These are phyloP conservation scores for Intellagama lesueurii DNA, from an alignment of 2,797 vertebrate genomes.

Conservation along the genomic window DNA sequence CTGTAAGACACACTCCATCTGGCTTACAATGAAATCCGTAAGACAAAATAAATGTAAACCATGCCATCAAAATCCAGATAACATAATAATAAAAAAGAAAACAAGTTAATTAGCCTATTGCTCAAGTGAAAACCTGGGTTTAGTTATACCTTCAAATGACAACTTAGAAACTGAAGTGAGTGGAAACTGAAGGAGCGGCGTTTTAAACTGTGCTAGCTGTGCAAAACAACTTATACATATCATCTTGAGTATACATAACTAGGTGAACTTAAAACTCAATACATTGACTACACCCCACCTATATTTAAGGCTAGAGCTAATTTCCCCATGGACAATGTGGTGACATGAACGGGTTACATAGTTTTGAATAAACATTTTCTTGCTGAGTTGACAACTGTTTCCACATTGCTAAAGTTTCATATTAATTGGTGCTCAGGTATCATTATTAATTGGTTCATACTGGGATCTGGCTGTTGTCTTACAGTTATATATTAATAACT, in stretches of 20 bases:
- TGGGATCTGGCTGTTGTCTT: not conserved
- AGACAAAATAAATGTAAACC: not conserved
- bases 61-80: not conserved
- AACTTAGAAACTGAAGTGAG: not conserved
- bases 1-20: not conserved
- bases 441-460: not conserved
- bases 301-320: too few species aligned
- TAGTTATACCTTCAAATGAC: not conserved
- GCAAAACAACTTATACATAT: not conserved
- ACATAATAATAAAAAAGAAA: not conserved
- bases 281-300: too few species aligned
- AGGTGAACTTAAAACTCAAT: not conserved
- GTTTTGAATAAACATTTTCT: too few species aligned
- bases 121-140: not conserved
- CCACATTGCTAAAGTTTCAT: not conserved
- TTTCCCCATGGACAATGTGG: too few species aligned
- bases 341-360: too few species aligned
- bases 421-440: not conserved
- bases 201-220: not conserved
- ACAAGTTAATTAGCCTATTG: too few species aligned
- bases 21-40: not conserved
- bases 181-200: not conserved
- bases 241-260: not conserved
- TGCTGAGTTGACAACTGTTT: not conserved
- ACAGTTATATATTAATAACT: not conserved